phyloP scores from a whole-genome alignment of 1,140 invertebrate species.

The Hirudo medicinalis region DNA sequence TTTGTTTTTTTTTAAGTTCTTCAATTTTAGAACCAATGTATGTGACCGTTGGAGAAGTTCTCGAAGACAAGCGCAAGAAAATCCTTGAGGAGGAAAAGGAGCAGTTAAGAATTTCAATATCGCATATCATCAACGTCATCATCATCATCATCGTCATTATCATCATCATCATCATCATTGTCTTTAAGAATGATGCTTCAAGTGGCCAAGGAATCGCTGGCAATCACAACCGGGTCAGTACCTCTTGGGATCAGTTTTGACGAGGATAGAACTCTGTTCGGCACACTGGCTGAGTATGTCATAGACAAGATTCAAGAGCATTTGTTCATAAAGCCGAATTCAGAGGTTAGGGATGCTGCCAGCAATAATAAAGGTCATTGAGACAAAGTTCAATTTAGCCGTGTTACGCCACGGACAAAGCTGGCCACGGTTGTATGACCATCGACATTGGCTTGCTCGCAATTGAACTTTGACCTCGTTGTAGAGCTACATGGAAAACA shows the following conservation, averaged over 20 bases:
- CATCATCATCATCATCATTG: too few species aligned
- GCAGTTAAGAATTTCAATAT: neutral
- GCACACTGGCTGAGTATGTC: neutral
- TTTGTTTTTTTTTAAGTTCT: too few species aligned
- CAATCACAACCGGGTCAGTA: neutral
- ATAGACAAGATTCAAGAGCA: neutral
- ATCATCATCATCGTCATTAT: too few species aligned
- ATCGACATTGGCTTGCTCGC: neutral
- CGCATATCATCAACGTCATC: too few species aligned
- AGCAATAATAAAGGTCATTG: too few species aligned
- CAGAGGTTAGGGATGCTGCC: neutral
- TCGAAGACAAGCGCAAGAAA: conserved; percentile 2
- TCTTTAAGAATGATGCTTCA: neutral
- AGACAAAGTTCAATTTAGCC: too few species aligned
- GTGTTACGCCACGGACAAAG: too few species aligned
- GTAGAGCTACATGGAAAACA: neutral
- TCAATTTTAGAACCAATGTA: too few species aligned
- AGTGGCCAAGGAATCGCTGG: neutral
- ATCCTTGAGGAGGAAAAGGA: neutral
- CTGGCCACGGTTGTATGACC: too few species aligned
- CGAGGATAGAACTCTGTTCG: conserved; percentile 8
- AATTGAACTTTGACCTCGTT: neutral
- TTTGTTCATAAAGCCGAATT: neutral
- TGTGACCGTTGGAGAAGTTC: too few species aligned
- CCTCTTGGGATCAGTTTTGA: neutral